Evolutionary conservation across 2,797 vertebrate genomes (phyloP).

Genomic region (Chloroceryle inda): DNA sequence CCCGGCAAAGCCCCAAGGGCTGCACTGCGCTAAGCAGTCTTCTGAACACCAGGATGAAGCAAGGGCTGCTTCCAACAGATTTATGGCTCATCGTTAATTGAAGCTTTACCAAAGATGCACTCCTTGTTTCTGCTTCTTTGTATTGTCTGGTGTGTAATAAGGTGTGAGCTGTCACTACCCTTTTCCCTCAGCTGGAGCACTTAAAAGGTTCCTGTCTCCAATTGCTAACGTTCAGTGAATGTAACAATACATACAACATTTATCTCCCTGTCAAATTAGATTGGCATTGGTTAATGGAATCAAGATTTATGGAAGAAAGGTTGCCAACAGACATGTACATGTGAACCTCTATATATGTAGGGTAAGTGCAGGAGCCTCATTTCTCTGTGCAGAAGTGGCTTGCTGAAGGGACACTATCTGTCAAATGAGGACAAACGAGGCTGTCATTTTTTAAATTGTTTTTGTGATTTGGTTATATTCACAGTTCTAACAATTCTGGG

Average conservation of each 20-base stretch:
- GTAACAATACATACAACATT: not conserved
- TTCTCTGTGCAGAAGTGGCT: not conserved
- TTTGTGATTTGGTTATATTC: not conserved
- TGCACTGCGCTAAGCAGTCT: fast-evolving
- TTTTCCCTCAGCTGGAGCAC: not conserved
- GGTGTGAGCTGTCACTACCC: not conserved
- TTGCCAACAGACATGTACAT: not conserved
- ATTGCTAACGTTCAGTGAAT: not conserved
- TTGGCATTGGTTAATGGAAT: not conserved
- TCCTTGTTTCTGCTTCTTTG: not conserved
- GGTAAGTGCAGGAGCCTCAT: not conserved
- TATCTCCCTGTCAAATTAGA: not conserved
- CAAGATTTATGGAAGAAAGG: not conserved
- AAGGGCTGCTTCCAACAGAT: slow-evolving; percentile 16
- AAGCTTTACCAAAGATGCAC: not conserved
- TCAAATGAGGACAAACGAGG: not conserved
- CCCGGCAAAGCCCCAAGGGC: not conserved
- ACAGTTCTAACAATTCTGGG: not conserved
- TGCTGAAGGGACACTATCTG: not conserved
- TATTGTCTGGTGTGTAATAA: slow-evolving; percentile 23
- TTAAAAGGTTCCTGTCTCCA: not conserved
- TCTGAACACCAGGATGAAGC: not conserved
- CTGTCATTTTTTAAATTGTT: not conserved
- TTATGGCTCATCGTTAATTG: not conserved
- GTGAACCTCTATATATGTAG: not conserved